Evolutionary conservation across 37 sponge, comb jelly and placozoan genomes (phyloP).

Genomic region (Crambe crambe): DNA sequence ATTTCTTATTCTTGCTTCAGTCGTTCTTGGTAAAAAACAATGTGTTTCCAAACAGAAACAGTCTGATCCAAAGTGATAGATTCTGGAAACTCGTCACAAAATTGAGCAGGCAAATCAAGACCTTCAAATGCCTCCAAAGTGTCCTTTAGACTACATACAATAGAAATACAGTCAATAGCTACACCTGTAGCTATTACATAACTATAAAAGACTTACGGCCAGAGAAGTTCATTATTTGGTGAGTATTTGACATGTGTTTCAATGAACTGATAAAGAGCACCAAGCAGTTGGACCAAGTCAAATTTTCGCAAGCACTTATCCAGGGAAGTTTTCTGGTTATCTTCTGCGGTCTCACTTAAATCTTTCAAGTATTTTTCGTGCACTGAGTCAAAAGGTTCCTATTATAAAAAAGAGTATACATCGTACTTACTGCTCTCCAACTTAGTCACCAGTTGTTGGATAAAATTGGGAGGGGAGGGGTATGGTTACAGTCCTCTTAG

Average conservation of each 20-base stretch:
- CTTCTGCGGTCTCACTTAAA: background rate
- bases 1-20: slow-evolving; percentile 4
- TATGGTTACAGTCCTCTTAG: too few species aligned
- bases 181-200: background rate
- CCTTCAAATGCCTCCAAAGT: background rate
- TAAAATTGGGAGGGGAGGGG: too few species aligned
- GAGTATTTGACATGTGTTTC: slow-evolving; percentile 36
- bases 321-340: slow-evolving; percentile 5
- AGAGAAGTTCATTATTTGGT: background rate
- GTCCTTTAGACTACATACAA: background rate
- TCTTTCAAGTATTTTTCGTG: slow-evolving; percentile 7
- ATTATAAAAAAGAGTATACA: too few species aligned
- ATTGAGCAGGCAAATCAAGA: background rate
- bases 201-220: slow-evolving; percentile 29
- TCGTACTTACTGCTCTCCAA: too few species aligned
- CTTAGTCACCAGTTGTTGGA: too few species aligned
- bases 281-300: slow-evolving; percentile 45
- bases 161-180: too few species aligned
- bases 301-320: slow-evolving; percentile 8
- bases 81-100: slow-evolving; percentile 11
- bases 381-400: slow-evolving; percentile 70
- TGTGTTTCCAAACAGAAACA: slow-evolving; percentile 46
- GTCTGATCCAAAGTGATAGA: slow-evolving; percentile 38
- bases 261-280: slow-evolving; percentile 53
- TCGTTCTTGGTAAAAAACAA: slow-evolving; percentile 22